Evolutionary conservation across 2,888 invertebrate species (phyloP).

Genomic region (Diaprepes abbreviatus): DNA sequence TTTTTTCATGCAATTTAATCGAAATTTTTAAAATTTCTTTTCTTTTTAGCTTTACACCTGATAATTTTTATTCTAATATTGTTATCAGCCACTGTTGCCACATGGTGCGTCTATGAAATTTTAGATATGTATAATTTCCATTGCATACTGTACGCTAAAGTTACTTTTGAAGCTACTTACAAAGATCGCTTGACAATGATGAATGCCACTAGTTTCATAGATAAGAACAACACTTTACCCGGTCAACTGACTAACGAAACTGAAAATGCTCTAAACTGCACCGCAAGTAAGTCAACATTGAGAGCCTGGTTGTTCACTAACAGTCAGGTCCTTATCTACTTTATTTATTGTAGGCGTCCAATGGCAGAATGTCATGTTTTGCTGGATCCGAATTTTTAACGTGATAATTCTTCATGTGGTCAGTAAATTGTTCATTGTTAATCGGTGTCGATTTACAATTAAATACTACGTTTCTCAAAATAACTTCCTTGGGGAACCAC

Average conservation of each 20-base stretch:
- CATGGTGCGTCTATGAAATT: conserved; percentile 39
- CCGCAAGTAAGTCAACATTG: background rate
- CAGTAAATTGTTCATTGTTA: no score
- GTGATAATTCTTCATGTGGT: no score
- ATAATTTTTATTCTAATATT: conserved; percentile 28
- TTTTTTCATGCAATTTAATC: no score
- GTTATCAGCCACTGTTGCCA: conserved; percentile 21
- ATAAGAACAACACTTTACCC: background rate
- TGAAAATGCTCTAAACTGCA: background rate
- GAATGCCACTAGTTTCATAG: background rate
- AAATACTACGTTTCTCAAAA: no score
- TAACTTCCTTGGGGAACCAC: no score
- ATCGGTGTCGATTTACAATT: no score
- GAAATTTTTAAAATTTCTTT: background rate
- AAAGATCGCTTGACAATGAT: conserved; percentile 11
- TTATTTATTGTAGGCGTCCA: no score
- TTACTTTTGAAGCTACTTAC: conserved; percentile 19
- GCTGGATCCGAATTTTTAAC: no score
- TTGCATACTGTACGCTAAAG: conserved; percentile 41
- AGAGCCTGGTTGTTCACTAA: no score
- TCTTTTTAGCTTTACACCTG: conserved; percentile 35
- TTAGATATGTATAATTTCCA: conserved; percentile 44
- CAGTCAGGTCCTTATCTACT: no score
- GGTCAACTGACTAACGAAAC: background rate
- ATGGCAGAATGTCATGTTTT: no score